Conservation (phyloP, 2,888 invertebrate genomes). For the Dimorphilus gyrociliatus region DNA sequence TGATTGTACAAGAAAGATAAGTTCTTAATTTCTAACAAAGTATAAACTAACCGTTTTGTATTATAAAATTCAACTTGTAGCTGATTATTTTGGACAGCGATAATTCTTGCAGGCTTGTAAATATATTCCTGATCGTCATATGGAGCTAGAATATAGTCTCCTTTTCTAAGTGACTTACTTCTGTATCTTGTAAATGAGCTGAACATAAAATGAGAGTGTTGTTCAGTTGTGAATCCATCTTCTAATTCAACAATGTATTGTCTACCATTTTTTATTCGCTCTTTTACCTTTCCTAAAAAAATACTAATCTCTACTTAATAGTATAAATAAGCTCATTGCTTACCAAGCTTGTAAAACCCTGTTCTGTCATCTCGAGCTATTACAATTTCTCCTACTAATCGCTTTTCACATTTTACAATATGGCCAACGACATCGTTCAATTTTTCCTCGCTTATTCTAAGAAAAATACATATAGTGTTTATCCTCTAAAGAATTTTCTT, state of each 20-base stretch:
- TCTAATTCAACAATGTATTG: conserved; percentile 24
- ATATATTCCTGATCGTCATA: too few relatives aligned
- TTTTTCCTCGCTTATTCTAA: conserved; percentile 14
- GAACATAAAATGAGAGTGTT: conserved; percentile 24
- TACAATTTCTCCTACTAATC: conserved; percentile 21
- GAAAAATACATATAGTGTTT: too few relatives aligned
- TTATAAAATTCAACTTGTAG: too few relatives aligned
- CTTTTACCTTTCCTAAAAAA: conserved; percentile 18
- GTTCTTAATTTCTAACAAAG: too few relatives aligned
- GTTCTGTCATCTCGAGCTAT: conserved; percentile 20
- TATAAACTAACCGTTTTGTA: too few relatives aligned
- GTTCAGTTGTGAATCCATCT: conserved; percentile 17
- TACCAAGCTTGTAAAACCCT: conserved; percentile 20
- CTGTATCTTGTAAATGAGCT: conserved; percentile 24
- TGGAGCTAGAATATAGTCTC: too few relatives aligned
- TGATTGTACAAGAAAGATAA: too few relatives aligned
- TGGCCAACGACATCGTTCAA: conserved; percentile 21
- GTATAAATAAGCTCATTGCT: conserved; percentile 3
- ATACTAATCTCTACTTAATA: not conserved
- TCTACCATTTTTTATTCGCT: conserved; percentile 17
- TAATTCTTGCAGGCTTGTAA: too few relatives aligned
- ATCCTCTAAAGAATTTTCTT: too few relatives aligned
- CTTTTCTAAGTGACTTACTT: too few relatives aligned
- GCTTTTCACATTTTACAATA: conserved; percentile 18
- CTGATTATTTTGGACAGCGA: too few relatives aligned